Evolutionary conservation across 2,888 invertebrate genomes (phyloP).

Genomic region (Patella depressa): DNA sequence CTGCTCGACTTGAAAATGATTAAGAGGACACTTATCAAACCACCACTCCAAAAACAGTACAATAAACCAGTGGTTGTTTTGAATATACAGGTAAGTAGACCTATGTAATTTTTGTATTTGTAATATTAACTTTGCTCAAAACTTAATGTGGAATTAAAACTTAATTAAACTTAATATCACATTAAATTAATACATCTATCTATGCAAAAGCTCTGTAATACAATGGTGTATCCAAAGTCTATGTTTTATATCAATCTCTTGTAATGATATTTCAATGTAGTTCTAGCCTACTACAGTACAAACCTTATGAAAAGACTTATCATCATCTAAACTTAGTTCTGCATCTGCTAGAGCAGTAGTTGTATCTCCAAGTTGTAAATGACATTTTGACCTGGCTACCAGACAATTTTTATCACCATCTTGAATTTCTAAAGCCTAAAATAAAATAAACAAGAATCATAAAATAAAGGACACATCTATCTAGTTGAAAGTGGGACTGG

Average conservation of each 20-base stretch:
- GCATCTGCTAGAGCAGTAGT: constrained; percentile 87
- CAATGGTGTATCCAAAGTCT: not conserved
- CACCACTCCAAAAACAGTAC: no score
- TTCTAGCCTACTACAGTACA: not conserved
- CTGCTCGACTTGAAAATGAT: no score
- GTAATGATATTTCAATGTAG: not conserved
- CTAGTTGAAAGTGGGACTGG: no score
- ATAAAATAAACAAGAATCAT: constrained; percentile 21
- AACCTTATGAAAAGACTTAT: constrained; percentile 68
- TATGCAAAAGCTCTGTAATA: not conserved
- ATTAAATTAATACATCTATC: not conserved
- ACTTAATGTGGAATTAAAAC: not conserved
- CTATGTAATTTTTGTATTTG: no score
- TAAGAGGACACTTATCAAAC: no score
- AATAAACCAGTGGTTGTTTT: no score
- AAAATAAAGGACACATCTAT: no score
- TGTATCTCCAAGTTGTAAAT: constrained; percentile 89
- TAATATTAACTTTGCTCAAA: no score
- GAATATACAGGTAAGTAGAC: no score
- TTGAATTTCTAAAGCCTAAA: constrained; percentile 82
- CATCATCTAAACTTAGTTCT: constrained; percentile 81
- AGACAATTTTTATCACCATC: constrained; percentile 88
- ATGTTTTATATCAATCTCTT: no score
- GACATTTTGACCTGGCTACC: constrained; percentile 90
- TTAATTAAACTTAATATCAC: not conserved